Conservation (phyloP, 2,797 vertebrate species). For the Hoplostethus atlanticus region DNA sequence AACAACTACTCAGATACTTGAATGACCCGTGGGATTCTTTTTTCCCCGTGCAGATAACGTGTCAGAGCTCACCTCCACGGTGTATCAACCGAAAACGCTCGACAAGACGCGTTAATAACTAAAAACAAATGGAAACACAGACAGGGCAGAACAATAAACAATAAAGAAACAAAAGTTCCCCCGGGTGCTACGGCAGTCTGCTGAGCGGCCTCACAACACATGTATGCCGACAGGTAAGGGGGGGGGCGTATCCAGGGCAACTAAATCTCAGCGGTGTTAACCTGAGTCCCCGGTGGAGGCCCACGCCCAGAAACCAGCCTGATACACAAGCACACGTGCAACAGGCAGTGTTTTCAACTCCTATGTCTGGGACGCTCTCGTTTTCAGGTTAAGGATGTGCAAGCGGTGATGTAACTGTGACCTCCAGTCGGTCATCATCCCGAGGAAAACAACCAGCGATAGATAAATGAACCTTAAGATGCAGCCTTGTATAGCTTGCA, state of each 20-base stretch:
- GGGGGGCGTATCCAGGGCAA: slow-evolving; percentile 80
- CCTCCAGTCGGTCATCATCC: too few relatives aligned
- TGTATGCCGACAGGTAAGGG: slow-evolving; percentile 61
- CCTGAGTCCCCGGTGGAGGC: slow-evolving; percentile 66
- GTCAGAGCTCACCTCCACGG: too few relatives aligned
- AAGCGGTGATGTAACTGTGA: too few relatives aligned
- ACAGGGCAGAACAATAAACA: slow-evolving; percentile 6
- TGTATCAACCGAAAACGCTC: too few relatives aligned
- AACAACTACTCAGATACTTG: too few relatives aligned
- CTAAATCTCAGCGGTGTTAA: slow-evolving; percentile 74
- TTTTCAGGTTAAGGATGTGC: background rate
- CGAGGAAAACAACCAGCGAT: too few relatives aligned
- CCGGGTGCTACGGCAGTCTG: slow-evolving; percentile 50
- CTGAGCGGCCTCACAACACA: slow-evolving; percentile 73
- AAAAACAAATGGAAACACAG: slow-evolving; percentile 52
- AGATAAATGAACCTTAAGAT: too few relatives aligned
- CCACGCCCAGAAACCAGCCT: slow-evolving; percentile 48
- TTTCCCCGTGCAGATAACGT: too few relatives aligned
- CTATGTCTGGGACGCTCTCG: background rate
- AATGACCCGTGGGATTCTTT: too few relatives aligned
- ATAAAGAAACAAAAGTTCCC: slow-evolving; percentile 52
- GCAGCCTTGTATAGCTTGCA: too few relatives aligned
- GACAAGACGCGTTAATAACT: background rate
- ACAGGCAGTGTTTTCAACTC: slow-evolving; percentile 32
- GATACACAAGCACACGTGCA: background rate